Base-by-base conservation (phyloP, 1,140 invertebrate genomes). In the Parasteatoda tepidariorum region DNA sequence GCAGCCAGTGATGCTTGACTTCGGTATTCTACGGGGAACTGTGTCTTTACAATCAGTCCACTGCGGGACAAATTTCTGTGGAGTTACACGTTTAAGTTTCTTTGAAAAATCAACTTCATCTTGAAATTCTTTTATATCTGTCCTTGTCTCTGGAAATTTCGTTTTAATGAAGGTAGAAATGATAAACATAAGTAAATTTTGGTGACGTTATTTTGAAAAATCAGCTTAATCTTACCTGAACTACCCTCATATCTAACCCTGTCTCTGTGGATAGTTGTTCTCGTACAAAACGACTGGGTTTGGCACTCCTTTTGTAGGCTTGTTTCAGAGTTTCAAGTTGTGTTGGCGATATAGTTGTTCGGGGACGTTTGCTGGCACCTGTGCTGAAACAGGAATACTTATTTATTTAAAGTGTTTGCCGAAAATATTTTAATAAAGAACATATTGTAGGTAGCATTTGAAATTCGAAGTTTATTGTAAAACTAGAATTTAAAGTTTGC, bases 311-410 rank as follows among this genome's bases (percentile, higher is more conserved):
- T 89, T 97, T 98, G 90, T 99, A 99, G 4, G 97, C 98, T 86
- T 94, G 93, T 90, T 99, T 99, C 70, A 99, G 91, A 0, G 97
- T 98, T 90, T 99, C 98, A 87, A 99, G 90, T 90, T 99, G 98
- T 88, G 98, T 98, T 22, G 98, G 97, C 9, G 97, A 98, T 87
- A 99, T 99, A 33, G 98, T 99, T 28, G 98, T 99, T 70, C 98
- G 91, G 13, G 98, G 98, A 88, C 98, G 91, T 90, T 99, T 99
- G 22, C 95, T 95, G 84, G 95, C 94, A 88, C 98, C 97, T 87
- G 90, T 38, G 76, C 83, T 84, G 66, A 22, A 84, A 84, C 18
- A 68, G 64, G 33, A 62, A 15, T n/a, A 22, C 7, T 38, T 2
- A 7, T 38, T 7, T 38, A 22, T 31, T 38, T 9, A n/a, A n/a